Evolutionary conservation across 2,888 invertebrate genomes (phyloP).

Genomic region (Agrotis ipsilon): DNA sequence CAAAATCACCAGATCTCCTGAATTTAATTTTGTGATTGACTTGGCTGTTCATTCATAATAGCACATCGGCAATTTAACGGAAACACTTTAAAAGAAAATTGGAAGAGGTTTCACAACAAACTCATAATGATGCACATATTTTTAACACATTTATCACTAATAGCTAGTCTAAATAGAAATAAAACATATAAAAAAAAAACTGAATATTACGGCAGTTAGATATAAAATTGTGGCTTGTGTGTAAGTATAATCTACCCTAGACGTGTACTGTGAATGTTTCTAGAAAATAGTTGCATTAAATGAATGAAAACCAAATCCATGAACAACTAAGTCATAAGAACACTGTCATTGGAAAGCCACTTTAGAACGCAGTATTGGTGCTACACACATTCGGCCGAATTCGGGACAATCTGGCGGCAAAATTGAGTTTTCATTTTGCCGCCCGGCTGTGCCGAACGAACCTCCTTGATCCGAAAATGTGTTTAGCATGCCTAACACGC

Average conservation of each 20-base stretch:
- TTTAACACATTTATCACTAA: neutral
- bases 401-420: too few species aligned
- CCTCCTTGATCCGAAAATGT: too few species aligned
- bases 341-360: neutral
- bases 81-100: too few species aligned
- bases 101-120: neutral
- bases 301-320: conserved; percentile 1
- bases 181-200: too few species aligned
- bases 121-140: neutral
- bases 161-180: neutral
- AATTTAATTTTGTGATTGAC: conserved; percentile 20
- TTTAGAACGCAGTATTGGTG: too few species aligned
- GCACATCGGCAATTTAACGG: neutral
- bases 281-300: neutral
- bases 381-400: too few species aligned
- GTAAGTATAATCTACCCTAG: neutral
- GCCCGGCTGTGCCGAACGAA: too few species aligned
- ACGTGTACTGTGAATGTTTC: neutral
- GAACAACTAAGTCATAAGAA: neutral
- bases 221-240: conserved; percentile 10
- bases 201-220: neutral
- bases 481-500: too few species aligned
- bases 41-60: conserved; percentile 4
- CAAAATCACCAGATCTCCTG: neutral
- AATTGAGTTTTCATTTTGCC: conserved; percentile 6